phyloP scores from a whole-genome alignment of 2,797 vertebrate species.

The Menidia menidia region DNA sequence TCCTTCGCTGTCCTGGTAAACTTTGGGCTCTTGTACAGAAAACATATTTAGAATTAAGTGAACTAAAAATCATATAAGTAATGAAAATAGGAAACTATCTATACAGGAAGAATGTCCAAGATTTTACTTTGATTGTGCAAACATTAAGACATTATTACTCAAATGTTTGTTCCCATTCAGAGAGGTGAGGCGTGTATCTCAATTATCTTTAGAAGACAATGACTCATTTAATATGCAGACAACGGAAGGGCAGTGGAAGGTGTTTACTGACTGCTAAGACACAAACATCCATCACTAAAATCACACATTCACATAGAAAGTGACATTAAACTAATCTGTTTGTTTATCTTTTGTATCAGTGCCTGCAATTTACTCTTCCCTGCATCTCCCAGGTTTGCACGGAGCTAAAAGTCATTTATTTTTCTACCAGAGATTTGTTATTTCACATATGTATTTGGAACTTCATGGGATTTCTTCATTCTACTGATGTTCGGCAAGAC shows the following conservation, averaged over 20 bases:
- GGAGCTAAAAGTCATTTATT: slow-evolving; percentile 28
- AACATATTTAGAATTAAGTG: slow-evolving; percentile 11
- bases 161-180: slow-evolving; percentile 5
- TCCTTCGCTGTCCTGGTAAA: slow-evolving; percentile 35
- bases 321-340: slow-evolving; percentile 31
- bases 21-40: slow-evolving; percentile 14
- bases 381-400: slow-evolving; percentile 6
- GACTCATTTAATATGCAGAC: slow-evolving; percentile 1
- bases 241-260: slow-evolving; percentile 4
- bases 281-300: slow-evolving; percentile 14
- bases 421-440: slow-evolving; percentile 36
- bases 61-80: neutral
- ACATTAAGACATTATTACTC: slow-evolving; percentile 8
- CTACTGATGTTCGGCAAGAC: slow-evolving; percentile 65
- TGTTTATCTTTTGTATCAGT: slow-evolving; percentile 4
- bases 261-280: neutral
- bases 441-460: slow-evolving; percentile 55
- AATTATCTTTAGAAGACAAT: neutral
- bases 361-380: slow-evolving; percentile 7
- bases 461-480: slow-evolving; percentile 61
- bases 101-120: slow-evolving; percentile 14
- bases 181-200: slow-evolving; percentile 14
- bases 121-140: slow-evolving; percentile 14
- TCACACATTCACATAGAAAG: neutral
- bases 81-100: slow-evolving; percentile 14